Evolutionary conservation across 2,113 vertebrate genomes (phyloP), one percentile per base, ranked within the genome.

Genomic region (Tetrao urogallus): DNA sequence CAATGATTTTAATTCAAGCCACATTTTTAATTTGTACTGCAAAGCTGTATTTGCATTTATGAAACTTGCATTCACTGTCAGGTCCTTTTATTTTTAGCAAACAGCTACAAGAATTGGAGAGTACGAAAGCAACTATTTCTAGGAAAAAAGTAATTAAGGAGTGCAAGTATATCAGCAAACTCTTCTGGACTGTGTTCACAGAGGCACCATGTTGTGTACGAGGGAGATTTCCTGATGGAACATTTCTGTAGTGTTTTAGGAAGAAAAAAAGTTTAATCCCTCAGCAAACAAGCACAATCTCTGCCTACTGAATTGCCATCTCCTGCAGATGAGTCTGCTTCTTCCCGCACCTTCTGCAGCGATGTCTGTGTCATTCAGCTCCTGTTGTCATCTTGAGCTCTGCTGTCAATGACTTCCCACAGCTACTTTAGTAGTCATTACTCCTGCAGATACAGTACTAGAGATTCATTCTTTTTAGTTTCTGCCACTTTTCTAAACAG

Each of bases 381-480:
- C 32, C 0, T 0, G 19, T 30, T 73, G 82, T 12, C 40, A 25
- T 3, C 5, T 3, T 22, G 12, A 70, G 45, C 45, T 20, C 0
- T 0, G 3, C 43, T 73, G 38, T 43, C 60, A 11, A 1, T 4
- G 18, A 8, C 50, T 14, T 12, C 42, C 50, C 27, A 2, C 3
- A 15, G 7, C 60, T 57, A 7, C 11, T 6, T 4, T 0, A 20
- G 19, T 2, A 2, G 3, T 8, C 67, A 14, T 5, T 8, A n/a
- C 43, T 30, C 2, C 30, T 7, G 4, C 42, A 58, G 40, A n/a
- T 36, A 7, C 36, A 30, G 17, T 6, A 8, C 1, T 10, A 60
- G 27, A 52, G 19, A n/a, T 2, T 42, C 25, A 24, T 13, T 20
- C 28, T 12, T 58, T 28, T 36, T 11, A 17, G 6, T 4, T 30